A percentile compares a stretch with the other conserved stretches of the same genome.
Conservation (phyloP, 2,888 invertebrate species). For the Eristalis arbustorum region DNA sequence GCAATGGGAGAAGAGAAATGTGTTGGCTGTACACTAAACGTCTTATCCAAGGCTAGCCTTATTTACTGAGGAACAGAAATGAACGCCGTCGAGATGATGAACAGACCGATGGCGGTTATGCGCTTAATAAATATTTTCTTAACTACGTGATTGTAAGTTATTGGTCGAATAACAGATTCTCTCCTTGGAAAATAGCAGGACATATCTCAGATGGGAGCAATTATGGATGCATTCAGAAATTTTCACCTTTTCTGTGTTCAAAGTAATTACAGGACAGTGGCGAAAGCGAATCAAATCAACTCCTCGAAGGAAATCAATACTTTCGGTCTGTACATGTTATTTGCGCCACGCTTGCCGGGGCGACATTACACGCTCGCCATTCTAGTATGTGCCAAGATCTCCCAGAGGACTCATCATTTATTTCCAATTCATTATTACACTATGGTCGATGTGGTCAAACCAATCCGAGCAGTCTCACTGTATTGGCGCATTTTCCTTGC, state of each 20-base stretch:
- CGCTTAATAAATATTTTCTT: conserved; percentile 57
- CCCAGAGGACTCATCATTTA: conserved; percentile 65
- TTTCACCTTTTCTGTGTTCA: not conserved
- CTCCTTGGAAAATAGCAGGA: conserved; percentile 38
- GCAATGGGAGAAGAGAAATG: not conserved
- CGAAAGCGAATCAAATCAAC: conserved; percentile 48
- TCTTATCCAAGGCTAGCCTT: conserved; percentile 5
- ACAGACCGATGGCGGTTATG: conserved; percentile 53
- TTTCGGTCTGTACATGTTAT: conserved; percentile 39
- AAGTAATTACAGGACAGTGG: not conserved
- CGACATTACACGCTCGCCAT: conserved; percentile 29
- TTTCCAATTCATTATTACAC: conserved; percentile 66
- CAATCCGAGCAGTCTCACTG: conserved; percentile 4
- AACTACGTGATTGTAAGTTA: conserved; percentile 49
- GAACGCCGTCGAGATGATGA: conserved; percentile 26
- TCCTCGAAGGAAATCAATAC: conserved; percentile 52
- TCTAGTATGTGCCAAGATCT: conserved; percentile 43
- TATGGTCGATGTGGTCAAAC: conserved; percentile 54
- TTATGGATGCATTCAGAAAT: not conserved
- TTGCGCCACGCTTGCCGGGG: conserved; percentile 18
- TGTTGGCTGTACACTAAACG: conserved; percentile 22
- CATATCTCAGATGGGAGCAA: not conserved
- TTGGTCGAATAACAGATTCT: conserved; percentile 39
- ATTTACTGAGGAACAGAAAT: not conserved
- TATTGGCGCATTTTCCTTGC: conserved; percentile 45